Base-by-base conservation (phyloP, 1,140 invertebrate genomes). In the Drosophila lowei region DNA sequence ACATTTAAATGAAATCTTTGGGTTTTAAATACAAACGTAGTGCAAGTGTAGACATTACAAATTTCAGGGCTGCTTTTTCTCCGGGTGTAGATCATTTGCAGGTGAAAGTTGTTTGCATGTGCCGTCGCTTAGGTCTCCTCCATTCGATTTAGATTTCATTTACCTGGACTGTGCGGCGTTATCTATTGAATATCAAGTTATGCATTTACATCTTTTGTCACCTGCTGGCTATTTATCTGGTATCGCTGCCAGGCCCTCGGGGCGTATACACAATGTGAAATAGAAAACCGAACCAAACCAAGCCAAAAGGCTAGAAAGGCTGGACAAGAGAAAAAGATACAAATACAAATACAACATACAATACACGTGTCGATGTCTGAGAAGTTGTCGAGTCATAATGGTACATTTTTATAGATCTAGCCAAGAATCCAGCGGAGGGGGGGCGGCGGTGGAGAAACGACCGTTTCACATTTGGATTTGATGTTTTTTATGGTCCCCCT, bases 121-220 rank as follows among this genome's bases (percentile, higher is more conserved):
- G 58, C 41, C 34, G 25, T 53, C 13, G 65, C 61, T 54, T 30
- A 30, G 34, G 25, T 13, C 77, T 62, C 50, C 58, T 77, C 56
- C 63, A 52, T 77, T 85, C 86, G 67, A 86, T 84, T 85, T 85
- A 80, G 78, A 81, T 86, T 72, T 77, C 73, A 86, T 81, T 77
- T 83, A 56, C 44, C 72, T 72, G 49, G 66, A 63, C 64, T 64
- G 50, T 55, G 34, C 34, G 59, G 77, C 68, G 50, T 88, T 86
- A 86, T 86, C 81, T 86, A 88, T 88, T 78, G 81, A 86, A 88
- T 86, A 86, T 88, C 83, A 86, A 86, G 77, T 77, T 77, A 70
- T 79, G 80, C 68, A 81, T 85, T 85, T 86, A 75, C 74, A 80
- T 65, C 60, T 80, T 85, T 86, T 86, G 81, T 86, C 81, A 86